Percentiles rank a stretch among this genome's conserved stretches.
Evolutionary conservation across 2,113 vertebrate genomes (phyloP).

Genomic region (Cygnus buccinator): DNA sequence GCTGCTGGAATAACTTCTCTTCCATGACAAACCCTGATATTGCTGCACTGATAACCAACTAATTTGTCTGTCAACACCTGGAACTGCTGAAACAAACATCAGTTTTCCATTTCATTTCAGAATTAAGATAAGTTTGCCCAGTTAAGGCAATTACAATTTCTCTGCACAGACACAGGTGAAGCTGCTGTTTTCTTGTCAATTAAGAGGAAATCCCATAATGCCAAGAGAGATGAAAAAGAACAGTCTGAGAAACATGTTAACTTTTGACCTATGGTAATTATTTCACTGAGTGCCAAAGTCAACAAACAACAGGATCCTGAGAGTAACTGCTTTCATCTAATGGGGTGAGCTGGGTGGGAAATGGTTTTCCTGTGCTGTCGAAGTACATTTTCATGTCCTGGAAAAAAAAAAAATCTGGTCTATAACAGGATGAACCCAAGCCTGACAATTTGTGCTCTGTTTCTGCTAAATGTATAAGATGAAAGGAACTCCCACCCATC

Average conservation of each 20-base stretch:
- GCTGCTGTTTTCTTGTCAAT: not conserved
- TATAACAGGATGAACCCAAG: not conserved
- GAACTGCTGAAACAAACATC: not conserved
- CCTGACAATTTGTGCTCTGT: not conserved
- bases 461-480: accelerated
- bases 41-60: not conserved
- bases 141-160: not conserved
- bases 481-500: not conserved
- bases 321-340: constrained; percentile 54
- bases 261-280: constrained; percentile 27
- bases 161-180: constrained; percentile 32
- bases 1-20: not conserved
- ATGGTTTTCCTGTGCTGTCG: constrained; percentile 23
- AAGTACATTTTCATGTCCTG: constrained; percentile 1
- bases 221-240: constrained; percentile 42
- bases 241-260: constrained; percentile 50
- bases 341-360: constrained; percentile 40
- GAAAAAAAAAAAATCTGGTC: not conserved
- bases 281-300: constrained; percentile 35
- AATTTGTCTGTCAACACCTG: not conserved
- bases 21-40: not conserved
- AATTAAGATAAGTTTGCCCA: not conserved
- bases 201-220: constrained; percentile 51
- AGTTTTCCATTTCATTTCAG: not conserved
- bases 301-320: constrained; percentile 57